Base-by-base conservation (phyloP, 2,888 invertebrate species). In the Lacanobia wlatinum region DNA sequence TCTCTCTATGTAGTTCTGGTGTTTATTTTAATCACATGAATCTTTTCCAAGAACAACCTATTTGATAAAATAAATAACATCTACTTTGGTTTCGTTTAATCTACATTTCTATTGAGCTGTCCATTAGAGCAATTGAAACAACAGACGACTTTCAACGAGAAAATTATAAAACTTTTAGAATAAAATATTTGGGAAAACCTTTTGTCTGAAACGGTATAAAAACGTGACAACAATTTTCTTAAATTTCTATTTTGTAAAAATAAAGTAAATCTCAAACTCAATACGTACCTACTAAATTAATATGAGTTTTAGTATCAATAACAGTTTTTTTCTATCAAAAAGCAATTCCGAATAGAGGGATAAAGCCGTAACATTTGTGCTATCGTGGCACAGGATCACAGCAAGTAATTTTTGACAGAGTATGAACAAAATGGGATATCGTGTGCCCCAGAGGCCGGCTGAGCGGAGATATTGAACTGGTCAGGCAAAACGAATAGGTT, bases 351-450 rank as follows among this genome's bases (percentile, higher is more conserved):
- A 90, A 90, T 90, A 90, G 88, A 86, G 79, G 89, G 90, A 93
- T 92, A 92, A 92, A 91, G 87, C 84, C 89, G 88, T 88, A 88
- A 88, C 90, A 91, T 93, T 93, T 91, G 87, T 84, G 90, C 90
- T 94, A 93, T 94, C 88, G 82, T 92, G 74, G 64, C 74, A 84
- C 38, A 61, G 82, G 76, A 78, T 86, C 92, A 91, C 91, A 90
- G 91, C 91, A 89, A 89, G 89, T 89, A 89, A 90, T 92, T 94
- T 93, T 93, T 92, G 92, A 91, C 90, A 89, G 89, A 89, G 90
- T 91, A 91, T 90, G 89, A 92, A 92, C 90, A 91, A 92, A 92
- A 91, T 90, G 89, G 90, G 89, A 90, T 90, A 91, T 90, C 88
- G 86, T 85, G 87, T 82, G 87, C 90, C 91, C 92, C 90, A 76